Evolutionary conservation across 2,888 invertebrate species (phyloP).

Genomic region (Cephus runcator): DNA sequence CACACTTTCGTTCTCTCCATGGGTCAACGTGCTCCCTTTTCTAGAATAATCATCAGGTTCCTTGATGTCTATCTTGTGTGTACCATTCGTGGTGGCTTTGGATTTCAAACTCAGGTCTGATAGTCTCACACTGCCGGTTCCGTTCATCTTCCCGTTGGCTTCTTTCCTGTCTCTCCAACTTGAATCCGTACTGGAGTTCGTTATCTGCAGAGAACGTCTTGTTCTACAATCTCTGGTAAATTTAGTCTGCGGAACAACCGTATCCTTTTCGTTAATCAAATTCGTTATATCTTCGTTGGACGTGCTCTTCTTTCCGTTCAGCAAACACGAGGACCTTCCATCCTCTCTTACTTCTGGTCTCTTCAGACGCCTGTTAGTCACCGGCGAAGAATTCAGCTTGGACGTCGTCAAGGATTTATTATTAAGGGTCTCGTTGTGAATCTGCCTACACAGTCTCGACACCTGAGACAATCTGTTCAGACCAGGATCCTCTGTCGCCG

Average conservation of each 20-base stretch:
- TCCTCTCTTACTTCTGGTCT: slow-evolving; percentile 21
- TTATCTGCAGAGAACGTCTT: slow-evolving; percentile 76
- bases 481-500: slow-evolving; percentile 28
- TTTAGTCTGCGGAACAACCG: slow-evolving; percentile 63
- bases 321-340: slow-evolving; percentile 9
- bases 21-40: background rate
- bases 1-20: background rate
- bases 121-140: background rate
- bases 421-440: slow-evolving; percentile 64
- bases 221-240: slow-evolving; percentile 76
- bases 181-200: slow-evolving; percentile 59
- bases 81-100: background rate
- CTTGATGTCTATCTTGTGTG: background rate
- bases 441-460: slow-evolving; percentile 66
- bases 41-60: background rate
- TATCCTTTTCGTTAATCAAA: slow-evolving; percentile 38
- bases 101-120: background rate
- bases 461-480: slow-evolving; percentile 61
- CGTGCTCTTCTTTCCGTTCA: slow-evolving; percentile 64
- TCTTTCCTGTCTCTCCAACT: background rate
- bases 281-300: slow-evolving; percentile 67
- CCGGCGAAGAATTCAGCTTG: slow-evolving; percentile 19
- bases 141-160: background rate
- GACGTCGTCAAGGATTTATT: slow-evolving; percentile 44
- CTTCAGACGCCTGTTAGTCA: slow-evolving; percentile 18